These are phyloP conservation scores for Choloepus didactylus DNA, from an alignment of 2,797 vertebrate genomes.

Conservation along the genomic window DNA sequence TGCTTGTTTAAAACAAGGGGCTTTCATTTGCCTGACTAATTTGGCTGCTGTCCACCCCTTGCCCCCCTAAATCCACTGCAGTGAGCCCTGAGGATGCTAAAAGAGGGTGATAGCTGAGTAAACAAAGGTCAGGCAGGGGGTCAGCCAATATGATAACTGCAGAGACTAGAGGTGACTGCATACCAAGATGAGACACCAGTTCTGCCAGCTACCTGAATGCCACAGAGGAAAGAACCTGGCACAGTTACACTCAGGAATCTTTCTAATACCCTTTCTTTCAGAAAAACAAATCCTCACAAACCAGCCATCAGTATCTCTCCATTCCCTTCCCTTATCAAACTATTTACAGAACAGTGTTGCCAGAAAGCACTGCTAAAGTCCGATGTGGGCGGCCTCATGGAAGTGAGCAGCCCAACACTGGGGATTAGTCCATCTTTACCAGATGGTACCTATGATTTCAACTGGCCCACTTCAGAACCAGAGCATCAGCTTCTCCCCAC, in stretches of 20 bases:
- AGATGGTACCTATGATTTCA: not conserved
- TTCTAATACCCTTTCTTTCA: not conserved
- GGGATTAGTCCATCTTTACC: not conserved
- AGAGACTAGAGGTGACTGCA: not conserved
- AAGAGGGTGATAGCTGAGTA: not conserved
- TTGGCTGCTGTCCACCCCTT: not conserved
- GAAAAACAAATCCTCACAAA: not conserved
- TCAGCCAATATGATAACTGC: not conserved
- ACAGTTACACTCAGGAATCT: not conserved
- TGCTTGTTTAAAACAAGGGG: not conserved
- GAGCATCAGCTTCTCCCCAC: not conserved
- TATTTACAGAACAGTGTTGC: not conserved
- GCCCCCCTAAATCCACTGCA: not conserved
- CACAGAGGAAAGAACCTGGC: conserved; percentile 40
- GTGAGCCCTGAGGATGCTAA: not conserved
- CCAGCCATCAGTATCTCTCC: not conserved
- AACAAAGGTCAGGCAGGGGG: not conserved
- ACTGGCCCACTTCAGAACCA: not conserved
- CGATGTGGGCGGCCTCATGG: not conserved
- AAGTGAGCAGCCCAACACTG: fast-evolving
- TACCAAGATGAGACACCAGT: not conserved
- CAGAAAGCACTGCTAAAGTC: not conserved
- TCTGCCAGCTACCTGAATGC: not conserved
- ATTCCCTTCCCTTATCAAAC: not conserved
- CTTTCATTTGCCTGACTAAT: not conserved